Conservation (phyloP, 2,797 vertebrate genomes). For the Chromobotia macracanthus region DNA sequence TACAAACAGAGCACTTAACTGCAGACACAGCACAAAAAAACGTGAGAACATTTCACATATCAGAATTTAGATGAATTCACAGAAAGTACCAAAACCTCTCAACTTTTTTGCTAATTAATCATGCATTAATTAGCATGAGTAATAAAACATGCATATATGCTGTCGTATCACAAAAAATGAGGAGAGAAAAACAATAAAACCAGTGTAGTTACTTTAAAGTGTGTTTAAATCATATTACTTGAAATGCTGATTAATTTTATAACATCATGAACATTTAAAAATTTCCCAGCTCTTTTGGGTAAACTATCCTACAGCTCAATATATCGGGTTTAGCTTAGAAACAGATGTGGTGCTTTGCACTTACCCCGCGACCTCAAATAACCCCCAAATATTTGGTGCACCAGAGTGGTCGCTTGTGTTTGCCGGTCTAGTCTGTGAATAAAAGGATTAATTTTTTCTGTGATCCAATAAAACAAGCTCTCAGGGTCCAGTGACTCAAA, state of each 20-base stretch:
- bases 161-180: too few relatives aligned
- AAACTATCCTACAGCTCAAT: background rate
- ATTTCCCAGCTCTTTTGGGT: background rate
- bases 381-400: constrained; percentile 96
- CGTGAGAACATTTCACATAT: too few relatives aligned
- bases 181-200: too few relatives aligned
- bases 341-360: constrained; percentile 8
- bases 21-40: constrained; percentile 61
- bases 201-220: too few relatives aligned
- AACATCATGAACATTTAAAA: background rate
- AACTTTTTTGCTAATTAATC: too few relatives aligned
- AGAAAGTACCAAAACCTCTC: too few relatives aligned
- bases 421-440: constrained; percentile 87
- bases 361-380: constrained; percentile 94
- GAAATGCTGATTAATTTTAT: too few relatives aligned
- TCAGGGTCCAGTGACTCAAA: background rate
- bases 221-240: too few relatives aligned
- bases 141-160: too few relatives aligned
- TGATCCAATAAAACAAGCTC: background rate
- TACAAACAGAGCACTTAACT: constrained; percentile 94
- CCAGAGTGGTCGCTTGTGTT: constrained; percentile 91
- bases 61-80: too few relatives aligned
- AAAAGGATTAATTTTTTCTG: background rate
- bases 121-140: too few relatives aligned
- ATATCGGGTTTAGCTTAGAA: background rate